Evolutionary conservation across 1,140 invertebrate species (phyloP), one percentile per base, ranked within the genome.

Genomic region (Cylas formicarius): DNA sequence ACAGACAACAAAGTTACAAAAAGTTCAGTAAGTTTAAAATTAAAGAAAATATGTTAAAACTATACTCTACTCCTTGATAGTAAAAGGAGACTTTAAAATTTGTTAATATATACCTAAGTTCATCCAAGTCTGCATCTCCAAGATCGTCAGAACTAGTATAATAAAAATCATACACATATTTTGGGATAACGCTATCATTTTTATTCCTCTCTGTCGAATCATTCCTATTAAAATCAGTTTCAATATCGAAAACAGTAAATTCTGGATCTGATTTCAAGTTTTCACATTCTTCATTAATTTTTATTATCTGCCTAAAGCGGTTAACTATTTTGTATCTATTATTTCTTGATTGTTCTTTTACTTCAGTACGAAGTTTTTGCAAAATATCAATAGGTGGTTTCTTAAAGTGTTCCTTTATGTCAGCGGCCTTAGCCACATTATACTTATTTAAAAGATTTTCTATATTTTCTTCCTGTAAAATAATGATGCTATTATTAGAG

Each of bases 91-190:
- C n/a, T n/a, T n/a, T n/a, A n/a, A n/a, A n/a, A n/a, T n/a, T n/a
- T n/a, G n/a, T n/a, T n/a, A 23, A 21, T 35, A 54, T 52, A 48
- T 50, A 73, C 72, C 70, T 67, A 22, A 72, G 57, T 57, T 72
- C 68, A 57, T 73, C 68, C 33, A 74, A 55, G 62, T 72, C 67
- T 4, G 63, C 62, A 24, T 73, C 66, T 53, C 70, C 66, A 61
- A 75, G 70, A 47, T 72, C 70, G 56, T 71, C 62, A 37, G 70
- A 70, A 31, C 63, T 62, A 19, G 70, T 62, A 10, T 70, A 70
- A 48, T 76, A 76, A 21, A 76, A 56, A 59, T 76, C 74, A 57
- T 74, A 75, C 14, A 69, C 72, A 61, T 70, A 76, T 28, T 70
- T 51, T 7, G 62, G 49, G 44, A 64, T 54, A 1, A 23, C 7